These are phyloP conservation scores for honey bee (Apis mellifera) DNA, from an alignment of 1,140 invertebrate genomes.

Conservation along the genomic window Amel_HAv3.1 CM009937.2:11848001-11848500, in stretches of 20 bases:
- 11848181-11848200: constrained; percentile 20
- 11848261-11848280: constrained; percentile 19
- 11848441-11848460: constrained; percentile 13
- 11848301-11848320: constrained; percentile 26
- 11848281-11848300: constrained; percentile 16
- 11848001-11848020: constrained; percentile 57
- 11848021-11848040: constrained; percentile 62
- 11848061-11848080: constrained; percentile 63
- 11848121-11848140: not conserved
- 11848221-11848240: constrained; percentile 45
- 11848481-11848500: not conserved
- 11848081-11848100: not conserved
- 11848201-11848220: constrained; percentile 56
- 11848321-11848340: constrained; percentile 32
- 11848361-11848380: constrained; percentile 57
- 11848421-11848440: constrained; percentile 37
- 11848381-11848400: not conserved
- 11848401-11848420: not conserved
- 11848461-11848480: constrained; percentile 8
- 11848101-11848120: not conserved
- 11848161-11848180: constrained; percentile 59
- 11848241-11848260: constrained; percentile 22
- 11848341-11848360: constrained; percentile 15
- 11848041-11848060: constrained; percentile 5
- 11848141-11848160: constrained; percentile 58